Evolutionary conservation across 1,140 invertebrate genomes (phyloP).

Genomic region (Drosophila kepulauana): DNA sequence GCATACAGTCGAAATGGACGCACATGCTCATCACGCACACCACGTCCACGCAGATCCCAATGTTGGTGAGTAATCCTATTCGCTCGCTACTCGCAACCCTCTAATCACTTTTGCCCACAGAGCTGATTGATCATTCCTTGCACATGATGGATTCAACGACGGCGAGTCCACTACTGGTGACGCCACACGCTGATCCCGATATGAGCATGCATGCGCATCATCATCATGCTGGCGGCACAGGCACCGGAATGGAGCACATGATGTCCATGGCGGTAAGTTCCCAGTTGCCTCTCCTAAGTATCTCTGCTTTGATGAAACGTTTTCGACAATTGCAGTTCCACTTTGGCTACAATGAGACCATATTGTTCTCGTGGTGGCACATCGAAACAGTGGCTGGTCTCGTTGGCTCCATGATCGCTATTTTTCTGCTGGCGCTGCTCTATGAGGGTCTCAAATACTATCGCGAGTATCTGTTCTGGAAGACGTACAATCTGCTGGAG

Average conservation of each 20-base stretch:
- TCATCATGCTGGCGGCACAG: conserved; percentile 65
- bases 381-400: conserved; percentile 90
- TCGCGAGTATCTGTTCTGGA: conserved; percentile 93
- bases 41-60: conserved; percentile 53
- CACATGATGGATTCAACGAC: conserved; percentile 55
- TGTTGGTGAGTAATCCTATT: conserved; percentile 63
- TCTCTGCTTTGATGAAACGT: conserved; percentile 52
- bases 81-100: too few species aligned
- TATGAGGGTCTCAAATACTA: conserved; percentile 97
- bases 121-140: conserved; percentile 65
- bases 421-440: conserved; percentile 93
- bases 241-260: conserved; percentile 80
- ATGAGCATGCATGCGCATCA: conserved; percentile 56
- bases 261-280: conserved; percentile 80
- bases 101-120: not conserved
- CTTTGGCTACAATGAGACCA: conserved; percentile 89
- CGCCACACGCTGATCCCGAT: conserved; percentile 27
- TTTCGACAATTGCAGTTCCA: conserved; percentile 90
- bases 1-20: conserved; percentile 57
- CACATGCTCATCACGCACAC: conserved; percentile 49
- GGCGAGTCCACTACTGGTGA: conserved; percentile 29
- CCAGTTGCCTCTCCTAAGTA: not conserved
- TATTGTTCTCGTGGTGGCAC: conserved; percentile 93
- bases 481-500: conserved; percentile 90
- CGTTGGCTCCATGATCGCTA: conserved; percentile 93